Evolutionary conservation across 1,140 invertebrate genomes (phyloP).

Genomic region (Belonocnema kinseyi): DNA sequence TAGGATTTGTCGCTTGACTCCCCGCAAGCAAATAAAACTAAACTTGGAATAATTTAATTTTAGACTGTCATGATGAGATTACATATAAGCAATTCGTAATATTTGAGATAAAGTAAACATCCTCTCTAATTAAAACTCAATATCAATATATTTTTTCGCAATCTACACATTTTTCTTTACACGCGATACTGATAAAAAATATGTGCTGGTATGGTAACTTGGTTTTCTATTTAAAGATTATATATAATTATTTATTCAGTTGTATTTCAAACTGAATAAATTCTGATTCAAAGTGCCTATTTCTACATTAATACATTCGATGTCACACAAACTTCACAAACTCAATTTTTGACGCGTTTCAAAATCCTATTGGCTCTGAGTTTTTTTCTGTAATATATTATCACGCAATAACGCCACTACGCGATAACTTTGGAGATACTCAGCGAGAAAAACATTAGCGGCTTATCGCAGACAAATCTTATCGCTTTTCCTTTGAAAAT

Average conservation of each 20-base stretch:
- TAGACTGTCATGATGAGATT: not conserved
- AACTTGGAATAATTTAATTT: too few species aligned
- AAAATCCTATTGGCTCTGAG: not conserved
- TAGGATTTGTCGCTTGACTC: too few species aligned
- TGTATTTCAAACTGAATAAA: constrained; percentile 22
- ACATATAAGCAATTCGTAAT: not conserved
- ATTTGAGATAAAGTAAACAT: constrained; percentile 1
- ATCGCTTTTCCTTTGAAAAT: not conserved
- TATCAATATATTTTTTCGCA: constrained; percentile 6
- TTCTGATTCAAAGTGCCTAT: constrained; percentile 2
- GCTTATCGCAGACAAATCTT: constrained; percentile 8
- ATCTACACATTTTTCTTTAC: constrained; percentile 14
- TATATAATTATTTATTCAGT: constrained; percentile 25
- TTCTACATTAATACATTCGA: not conserved
- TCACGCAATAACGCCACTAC: not conserved
- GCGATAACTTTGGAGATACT: constrained; percentile 1
- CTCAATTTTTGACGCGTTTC: not conserved
- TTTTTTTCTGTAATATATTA: constrained; percentile 3
- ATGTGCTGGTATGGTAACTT: constrained; percentile 9
- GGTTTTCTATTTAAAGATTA: constrained; percentile 6
- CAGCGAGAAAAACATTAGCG: not conserved
- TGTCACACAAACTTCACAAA: not conserved
- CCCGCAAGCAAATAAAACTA: too few species aligned
- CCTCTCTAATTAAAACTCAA: constrained; percentile 1
- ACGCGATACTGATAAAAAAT: constrained; percentile 22